Evolutionary conservation across 1,140 invertebrate genomes (phyloP).

Genomic region (Caenorhabditis latens): DNA sequence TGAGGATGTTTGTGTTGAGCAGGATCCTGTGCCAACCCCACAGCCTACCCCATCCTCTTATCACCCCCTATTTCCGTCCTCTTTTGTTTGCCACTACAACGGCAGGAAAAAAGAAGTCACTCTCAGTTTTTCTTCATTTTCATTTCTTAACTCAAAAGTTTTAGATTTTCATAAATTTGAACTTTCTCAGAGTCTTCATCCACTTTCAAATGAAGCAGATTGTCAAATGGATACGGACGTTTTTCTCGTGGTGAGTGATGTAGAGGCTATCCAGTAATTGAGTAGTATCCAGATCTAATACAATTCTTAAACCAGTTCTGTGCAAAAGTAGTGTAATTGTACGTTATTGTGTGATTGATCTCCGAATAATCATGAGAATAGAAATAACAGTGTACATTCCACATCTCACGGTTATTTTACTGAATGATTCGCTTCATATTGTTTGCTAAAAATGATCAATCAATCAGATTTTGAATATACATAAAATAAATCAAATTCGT

Average conservation of each 20-base stretch:
- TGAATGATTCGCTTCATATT: too few species aligned
- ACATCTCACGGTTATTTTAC: too few species aligned
- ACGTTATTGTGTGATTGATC: too few species aligned
- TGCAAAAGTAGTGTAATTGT: too few species aligned
- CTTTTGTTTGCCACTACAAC: conserved; percentile 51
- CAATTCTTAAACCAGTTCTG: too few species aligned
- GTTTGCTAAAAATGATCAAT: too few species aligned
- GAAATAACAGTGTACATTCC: too few species aligned
- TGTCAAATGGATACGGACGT: conserved; percentile 26
- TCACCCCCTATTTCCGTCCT: conserved; percentile 49
- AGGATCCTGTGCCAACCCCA: conserved; percentile 44
- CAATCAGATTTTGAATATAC: too few species aligned
- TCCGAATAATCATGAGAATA: too few species aligned
- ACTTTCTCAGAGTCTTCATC: background rate
- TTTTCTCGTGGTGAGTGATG: conserved; percentile 30
- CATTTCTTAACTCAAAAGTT: background rate
- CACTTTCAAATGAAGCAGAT: conserved; percentile 12
- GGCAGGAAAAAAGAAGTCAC: background rate
- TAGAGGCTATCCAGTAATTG: too few species aligned
- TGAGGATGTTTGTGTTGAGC: conserved; percentile 46
- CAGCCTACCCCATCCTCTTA: conserved; percentile 18
- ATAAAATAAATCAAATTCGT: too few species aligned
- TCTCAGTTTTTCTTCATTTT: background rate
- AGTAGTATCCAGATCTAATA: too few species aligned
- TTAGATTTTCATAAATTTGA: background rate